These are phyloP conservation scores for Idaea aversata DNA, from an alignment of 2,888 invertebrate species.

Conservation along the genomic window DNA sequence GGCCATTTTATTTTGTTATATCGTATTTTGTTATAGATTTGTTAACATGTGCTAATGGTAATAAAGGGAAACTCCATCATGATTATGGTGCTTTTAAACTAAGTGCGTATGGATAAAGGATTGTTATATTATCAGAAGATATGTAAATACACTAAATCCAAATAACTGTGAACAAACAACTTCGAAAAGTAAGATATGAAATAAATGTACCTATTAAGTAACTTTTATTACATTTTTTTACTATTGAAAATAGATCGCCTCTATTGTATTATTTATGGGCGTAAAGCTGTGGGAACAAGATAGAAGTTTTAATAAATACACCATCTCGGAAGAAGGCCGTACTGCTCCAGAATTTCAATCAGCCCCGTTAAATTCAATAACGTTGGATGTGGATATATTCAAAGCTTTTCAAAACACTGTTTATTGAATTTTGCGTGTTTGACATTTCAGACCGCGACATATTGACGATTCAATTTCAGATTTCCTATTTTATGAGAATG, in stretches of 20 bases:
- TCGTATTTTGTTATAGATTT: neutral
- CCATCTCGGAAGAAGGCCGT: neutral
- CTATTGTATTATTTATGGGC: neutral
- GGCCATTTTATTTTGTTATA: neutral
- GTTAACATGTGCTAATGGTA: neutral
- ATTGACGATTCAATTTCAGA: neutral
- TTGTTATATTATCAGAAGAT: neutral
- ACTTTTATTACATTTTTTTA: too few relatives aligned
- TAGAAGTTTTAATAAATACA: neutral
- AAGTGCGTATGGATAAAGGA: neutral
- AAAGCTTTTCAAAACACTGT: neutral
- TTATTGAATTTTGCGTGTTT: neutral
- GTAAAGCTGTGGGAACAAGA: neutral
- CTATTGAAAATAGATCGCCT: neutral
- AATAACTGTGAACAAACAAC: neutral
- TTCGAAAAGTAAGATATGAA: too few relatives aligned
- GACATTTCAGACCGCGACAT: neutral
- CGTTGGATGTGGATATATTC: neutral
- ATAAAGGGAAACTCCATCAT: neutral
- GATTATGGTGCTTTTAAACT: neutral
- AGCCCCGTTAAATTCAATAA: neutral
- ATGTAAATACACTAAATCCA: neutral
- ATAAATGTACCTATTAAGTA: too few relatives aligned
- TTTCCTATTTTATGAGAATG: neutral
- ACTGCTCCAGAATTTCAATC: neutral